A percentile compares a stretch with the other conserved stretches of the same genome.
Conservation (phyloP, 2,113 vertebrate species). For the Saimiri boliviensis region DNA sequence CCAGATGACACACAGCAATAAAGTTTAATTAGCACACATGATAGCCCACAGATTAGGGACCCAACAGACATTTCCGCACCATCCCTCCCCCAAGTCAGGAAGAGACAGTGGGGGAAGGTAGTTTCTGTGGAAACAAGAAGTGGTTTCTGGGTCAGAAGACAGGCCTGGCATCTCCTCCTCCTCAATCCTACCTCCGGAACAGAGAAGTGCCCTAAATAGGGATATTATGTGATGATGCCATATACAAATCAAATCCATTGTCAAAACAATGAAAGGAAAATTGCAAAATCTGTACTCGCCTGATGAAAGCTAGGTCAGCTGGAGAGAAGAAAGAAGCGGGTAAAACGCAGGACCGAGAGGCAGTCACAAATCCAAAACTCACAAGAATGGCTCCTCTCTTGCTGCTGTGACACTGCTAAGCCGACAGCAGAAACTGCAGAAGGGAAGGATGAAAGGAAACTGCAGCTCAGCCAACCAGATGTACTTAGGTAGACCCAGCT, state of each 20-base stretch:
- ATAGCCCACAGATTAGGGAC: background rate
- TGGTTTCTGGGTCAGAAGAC: slow-evolving; percentile 58
- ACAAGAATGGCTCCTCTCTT: background rate
- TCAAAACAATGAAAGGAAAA: slow-evolving; percentile 78
- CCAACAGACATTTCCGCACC: background rate
- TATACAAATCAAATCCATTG: slow-evolving; percentile 52
- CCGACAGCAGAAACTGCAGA: background rate
- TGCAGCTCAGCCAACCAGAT: background rate
- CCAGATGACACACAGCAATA: background rate
- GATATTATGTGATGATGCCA: background rate
- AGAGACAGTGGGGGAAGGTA: background rate
- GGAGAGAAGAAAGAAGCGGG: slow-evolving; percentile 52
- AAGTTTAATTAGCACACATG: background rate
- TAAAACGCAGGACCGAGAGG: background rate
- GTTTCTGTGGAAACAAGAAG: slow-evolving; percentile 27
- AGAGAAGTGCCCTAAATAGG: slow-evolving; percentile 51
- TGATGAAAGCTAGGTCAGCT: slow-evolving; percentile 77
- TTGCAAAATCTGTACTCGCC: slow-evolving; percentile 66
- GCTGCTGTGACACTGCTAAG: no score
- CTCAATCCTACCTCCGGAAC: slow-evolving; percentile 20
- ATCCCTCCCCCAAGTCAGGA: background rate
- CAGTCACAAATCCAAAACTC: background rate
- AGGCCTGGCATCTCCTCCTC: background rate
- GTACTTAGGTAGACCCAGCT: background rate
- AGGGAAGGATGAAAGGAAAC: background rate